A percentile compares a stretch with the other conserved stretches of the same genome.
Evolutionary conservation across 2,888 invertebrate species (phyloP).

Genomic region (Melanargia galathea): DNA sequence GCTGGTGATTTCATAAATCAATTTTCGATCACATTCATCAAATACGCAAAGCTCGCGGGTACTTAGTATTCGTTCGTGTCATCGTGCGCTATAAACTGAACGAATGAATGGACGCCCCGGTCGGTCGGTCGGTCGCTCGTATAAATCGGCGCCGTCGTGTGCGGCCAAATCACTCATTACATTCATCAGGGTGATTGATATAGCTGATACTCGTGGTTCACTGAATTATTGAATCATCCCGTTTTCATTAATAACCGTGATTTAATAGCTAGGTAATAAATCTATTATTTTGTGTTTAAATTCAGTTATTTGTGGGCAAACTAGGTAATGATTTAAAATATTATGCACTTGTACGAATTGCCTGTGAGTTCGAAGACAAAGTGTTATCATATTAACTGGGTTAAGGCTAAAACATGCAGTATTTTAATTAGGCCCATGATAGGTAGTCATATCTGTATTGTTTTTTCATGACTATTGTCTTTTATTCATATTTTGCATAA

Average conservation of each 20-base stretch:
- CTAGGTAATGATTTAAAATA: slow-evolving; percentile 1
- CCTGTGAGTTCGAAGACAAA: background rate
- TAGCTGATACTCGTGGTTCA: slow-evolving; percentile 30
- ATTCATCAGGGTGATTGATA: slow-evolving; percentile 30
- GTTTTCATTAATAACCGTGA: slow-evolving; percentile 31
- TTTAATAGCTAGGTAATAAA: slow-evolving; percentile 21
- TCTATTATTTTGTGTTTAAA: slow-evolving; percentile 15
- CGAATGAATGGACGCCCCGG: slow-evolving; percentile 18
- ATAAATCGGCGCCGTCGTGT: slow-evolving; percentile 19
- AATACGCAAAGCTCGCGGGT: slow-evolving; percentile 7
- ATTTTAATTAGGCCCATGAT: no score
- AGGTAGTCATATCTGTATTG: no score
- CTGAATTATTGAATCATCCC: slow-evolving; percentile 33
- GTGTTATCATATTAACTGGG: background rate
- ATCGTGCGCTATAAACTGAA: slow-evolving; percentile 20
- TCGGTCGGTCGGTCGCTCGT: no score
- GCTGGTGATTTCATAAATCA: background rate
- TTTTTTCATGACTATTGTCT: no score
- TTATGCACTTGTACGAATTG: background rate
- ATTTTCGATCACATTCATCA: background rate
- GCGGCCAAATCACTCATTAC: slow-evolving; percentile 29
- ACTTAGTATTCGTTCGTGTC: slow-evolving; percentile 17
- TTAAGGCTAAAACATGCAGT: no score
- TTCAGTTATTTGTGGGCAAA: slow-evolving; percentile 3
- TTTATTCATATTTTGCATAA: no score